A percentile compares a stretch with the other conserved stretches of the same genome.
phyloP scores from a whole-genome alignment of 2,113 vertebrate species.

The Tringa solitaria region DNA sequence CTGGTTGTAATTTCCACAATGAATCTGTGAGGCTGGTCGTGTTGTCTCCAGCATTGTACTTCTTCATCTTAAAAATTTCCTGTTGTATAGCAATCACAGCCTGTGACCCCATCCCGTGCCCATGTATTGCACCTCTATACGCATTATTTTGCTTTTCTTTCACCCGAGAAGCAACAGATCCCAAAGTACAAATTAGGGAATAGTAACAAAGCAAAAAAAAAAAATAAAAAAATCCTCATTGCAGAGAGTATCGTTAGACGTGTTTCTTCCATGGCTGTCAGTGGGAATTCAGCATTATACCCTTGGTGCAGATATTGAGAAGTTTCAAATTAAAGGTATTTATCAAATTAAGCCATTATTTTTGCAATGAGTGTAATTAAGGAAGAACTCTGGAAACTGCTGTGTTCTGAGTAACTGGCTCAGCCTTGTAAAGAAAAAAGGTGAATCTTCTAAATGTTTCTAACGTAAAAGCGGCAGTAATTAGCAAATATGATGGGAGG shows the following conservation, averaged over 20 bases:
- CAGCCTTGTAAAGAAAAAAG: neutral
- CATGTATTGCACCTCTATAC: neutral
- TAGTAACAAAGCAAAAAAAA: neutral
- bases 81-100: neutral
- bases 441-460: neutral
- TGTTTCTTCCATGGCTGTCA: neutral
- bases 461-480: neutral
- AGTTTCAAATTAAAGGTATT: conserved; percentile 47
- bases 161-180: neutral
- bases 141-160: neutral
- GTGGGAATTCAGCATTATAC: conserved; percentile 6
- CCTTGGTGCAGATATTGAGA: neutral
- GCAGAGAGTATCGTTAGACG: neutral
- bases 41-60: neutral
- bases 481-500: neutral
- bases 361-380: neutral
- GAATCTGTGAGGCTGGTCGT: neutral
- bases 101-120: neutral
- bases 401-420: neutral
- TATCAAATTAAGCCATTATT: conserved; percentile 41
- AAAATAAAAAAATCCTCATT: neutral
- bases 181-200: neutral
- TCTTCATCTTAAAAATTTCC: neutral
- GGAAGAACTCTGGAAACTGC: conserved; percentile 1
- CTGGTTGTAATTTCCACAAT: neutral